These are phyloP conservation scores for Schizotus pectinicornis DNA, from an alignment of 2,888 invertebrate species.

Conservation along the genomic window DNA sequence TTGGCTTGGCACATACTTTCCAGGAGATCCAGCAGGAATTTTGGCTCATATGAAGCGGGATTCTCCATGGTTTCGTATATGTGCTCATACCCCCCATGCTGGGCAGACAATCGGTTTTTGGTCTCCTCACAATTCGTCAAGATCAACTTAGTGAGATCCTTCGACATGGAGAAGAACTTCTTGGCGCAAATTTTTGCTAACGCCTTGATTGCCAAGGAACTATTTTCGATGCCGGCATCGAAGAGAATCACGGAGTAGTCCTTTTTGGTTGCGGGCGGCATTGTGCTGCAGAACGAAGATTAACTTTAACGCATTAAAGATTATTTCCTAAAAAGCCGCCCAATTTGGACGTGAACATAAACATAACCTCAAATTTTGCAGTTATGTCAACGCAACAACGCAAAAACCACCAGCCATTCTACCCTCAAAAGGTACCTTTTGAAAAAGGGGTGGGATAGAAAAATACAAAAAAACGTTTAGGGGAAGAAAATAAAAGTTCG, in stretches of 20 bases:
- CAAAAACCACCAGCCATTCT: no score
- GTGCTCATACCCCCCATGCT: conserved; percentile 8
- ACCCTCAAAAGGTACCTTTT: no score
- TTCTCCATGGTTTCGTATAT: conserved; percentile 16
- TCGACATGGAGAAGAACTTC: conserved; percentile 3
- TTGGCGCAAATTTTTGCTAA: conserved; percentile 14
- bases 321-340: no score
- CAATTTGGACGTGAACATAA: no score
- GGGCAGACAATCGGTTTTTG: conserved; percentile 12
- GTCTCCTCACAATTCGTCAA: conserved; percentile 16
- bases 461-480: no score
- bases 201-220: conserved; percentile 1
- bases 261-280: conserved; percentile 16
- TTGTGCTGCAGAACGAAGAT: no score
- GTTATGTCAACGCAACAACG: no score
- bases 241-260: conserved; percentile 16
- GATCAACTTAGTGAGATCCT: conserved; percentile 21
- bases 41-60: conserved; percentile 1
- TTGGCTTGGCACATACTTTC: no score
- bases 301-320: no score
- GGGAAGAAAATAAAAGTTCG: no score
- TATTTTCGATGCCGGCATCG: not conserved
- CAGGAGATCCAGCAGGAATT: not conserved
- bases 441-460: no score
- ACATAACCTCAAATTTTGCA: no score